phyloP scores from a whole-genome alignment of 2,888 invertebrate species.

The Yponomeuta malinellus region DNA sequence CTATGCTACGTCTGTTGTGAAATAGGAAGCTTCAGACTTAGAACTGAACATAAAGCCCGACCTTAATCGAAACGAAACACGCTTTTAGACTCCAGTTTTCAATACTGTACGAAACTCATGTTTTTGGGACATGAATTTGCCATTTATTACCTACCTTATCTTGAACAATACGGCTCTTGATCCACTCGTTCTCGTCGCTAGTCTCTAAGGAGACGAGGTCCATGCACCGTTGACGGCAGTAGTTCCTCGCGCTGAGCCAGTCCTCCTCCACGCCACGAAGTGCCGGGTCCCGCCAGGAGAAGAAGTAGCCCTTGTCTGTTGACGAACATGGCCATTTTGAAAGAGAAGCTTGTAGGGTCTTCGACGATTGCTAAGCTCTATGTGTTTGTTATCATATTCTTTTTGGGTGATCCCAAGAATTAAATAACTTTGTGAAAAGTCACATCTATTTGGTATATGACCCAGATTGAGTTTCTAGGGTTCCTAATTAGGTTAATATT shows the following conservation, averaged over 20 bases:
- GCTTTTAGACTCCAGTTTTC: too few relatives aligned
- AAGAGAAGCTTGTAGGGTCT: background rate
- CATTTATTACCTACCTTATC: conserved; percentile 82
- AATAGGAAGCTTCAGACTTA: too few relatives aligned
- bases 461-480: background rate
- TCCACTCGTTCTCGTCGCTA: conserved; percentile 90
- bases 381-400: too few relatives aligned
- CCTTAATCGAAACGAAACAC: too few relatives aligned
- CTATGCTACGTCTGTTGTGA: too few relatives aligned
- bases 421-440: too few relatives aligned
- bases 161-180: conserved; percentile 85
- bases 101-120: too few relatives aligned
- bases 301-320: conserved; percentile 86
- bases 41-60: too few relatives aligned
- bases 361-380: too few relatives aligned
- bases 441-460: background rate
- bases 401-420: too few relatives aligned
- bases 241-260: conserved; percentile 90
- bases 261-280: conserved; percentile 85
- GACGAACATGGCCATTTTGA: conserved; percentile 14
- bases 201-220: conserved; percentile 91
- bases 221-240: conserved; percentile 92
- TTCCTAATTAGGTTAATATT: background rate
- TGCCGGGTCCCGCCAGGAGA: conserved; percentile 89
- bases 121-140: too few relatives aligned